phyloP scores from a whole-genome alignment of 2,888 invertebrate species.

The Chironomus riparius region DNA sequence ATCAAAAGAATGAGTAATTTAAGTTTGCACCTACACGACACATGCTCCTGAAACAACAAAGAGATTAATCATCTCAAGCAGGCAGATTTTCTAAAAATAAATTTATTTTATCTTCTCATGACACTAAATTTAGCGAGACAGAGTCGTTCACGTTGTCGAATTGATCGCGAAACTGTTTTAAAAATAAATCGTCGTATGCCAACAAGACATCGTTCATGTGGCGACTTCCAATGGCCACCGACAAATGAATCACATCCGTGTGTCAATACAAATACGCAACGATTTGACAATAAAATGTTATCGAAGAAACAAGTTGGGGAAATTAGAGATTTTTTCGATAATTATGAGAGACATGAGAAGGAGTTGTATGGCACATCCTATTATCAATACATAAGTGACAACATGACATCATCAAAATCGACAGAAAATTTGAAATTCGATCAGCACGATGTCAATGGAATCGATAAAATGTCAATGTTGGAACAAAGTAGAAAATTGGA shows the following conservation, averaged over 20 bases:
- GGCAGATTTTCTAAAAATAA: neutral
- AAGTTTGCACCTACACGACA: too few species aligned
- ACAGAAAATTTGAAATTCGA: slow-evolving; percentile 24
- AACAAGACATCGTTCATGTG: slow-evolving; percentile 30
- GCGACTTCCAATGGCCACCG: slow-evolving; percentile 7
- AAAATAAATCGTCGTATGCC: slow-evolving; percentile 40
- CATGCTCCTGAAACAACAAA: too few species aligned
- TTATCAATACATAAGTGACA: slow-evolving; percentile 10
- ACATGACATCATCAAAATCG: slow-evolving; percentile 12
- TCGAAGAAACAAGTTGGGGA: slow-evolving; percentile 12
- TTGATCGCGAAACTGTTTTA: slow-evolving; percentile 41
- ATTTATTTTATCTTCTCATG: neutral
- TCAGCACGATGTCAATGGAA: neutral
- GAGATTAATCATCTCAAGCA: too few species aligned
- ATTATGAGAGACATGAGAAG: slow-evolving; percentile 3
- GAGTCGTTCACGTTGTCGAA: slow-evolving; percentile 38
- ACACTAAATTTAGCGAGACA: slow-evolving; percentile 26
- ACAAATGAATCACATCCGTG: slow-evolving; percentile 4
- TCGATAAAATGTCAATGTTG: neutral
- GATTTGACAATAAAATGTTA: slow-evolving; percentile 4
- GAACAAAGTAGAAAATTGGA: neutral
- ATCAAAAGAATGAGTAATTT: too few species aligned
- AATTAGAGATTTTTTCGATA: slow-evolving; percentile 13
- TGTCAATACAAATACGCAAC: slow-evolving; percentile 18
- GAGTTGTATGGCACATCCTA: neutral